phyloP scores from a whole-genome alignment of 2,113 vertebrate species.

The Pseudorectes ferrugineus region DNA sequence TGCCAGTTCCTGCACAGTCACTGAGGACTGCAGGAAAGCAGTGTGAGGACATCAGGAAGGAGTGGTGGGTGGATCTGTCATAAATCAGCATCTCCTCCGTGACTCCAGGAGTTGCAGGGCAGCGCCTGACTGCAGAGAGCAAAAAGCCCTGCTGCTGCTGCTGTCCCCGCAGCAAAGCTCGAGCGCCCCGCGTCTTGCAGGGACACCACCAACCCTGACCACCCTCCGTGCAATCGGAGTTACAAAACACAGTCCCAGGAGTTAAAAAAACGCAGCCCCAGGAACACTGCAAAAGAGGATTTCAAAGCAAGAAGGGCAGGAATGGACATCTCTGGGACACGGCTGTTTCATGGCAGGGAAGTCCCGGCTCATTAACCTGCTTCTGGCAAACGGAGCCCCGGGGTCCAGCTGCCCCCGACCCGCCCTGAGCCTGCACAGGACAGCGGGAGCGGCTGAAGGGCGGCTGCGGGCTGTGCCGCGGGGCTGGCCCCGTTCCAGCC shows the following conservation, averaged over 20 bases:
- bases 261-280: not conserved
- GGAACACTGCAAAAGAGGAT: not conserved
- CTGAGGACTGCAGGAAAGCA: not conserved
- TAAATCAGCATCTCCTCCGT: not conserved
- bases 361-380: accelerated
- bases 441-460: not conserved
- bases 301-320: not conserved
- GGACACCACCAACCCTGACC: not conserved
- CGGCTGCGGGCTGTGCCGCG: not conserved
- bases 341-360: accelerated
- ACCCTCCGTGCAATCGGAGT: accelerated
- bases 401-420: not conserved
- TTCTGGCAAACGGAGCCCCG: not conserved
- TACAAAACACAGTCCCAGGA: not conserved
- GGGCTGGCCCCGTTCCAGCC: not conserved
- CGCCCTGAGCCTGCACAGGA: not conserved
- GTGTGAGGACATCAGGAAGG: not conserved
- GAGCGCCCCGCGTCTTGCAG: not conserved
- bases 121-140: not conserved
- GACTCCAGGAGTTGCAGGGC: not conserved
- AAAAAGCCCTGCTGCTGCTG: not conserved
- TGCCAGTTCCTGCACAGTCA: not conserved
- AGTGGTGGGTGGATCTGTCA: not conserved
- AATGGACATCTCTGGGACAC: not conserved
- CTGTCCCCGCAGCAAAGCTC: not conserved